These are phyloP conservation scores for Brachyrhaphis roseni DNA, from an alignment of 2,797 vertebrate species.

Conservation along the genomic window DNA sequence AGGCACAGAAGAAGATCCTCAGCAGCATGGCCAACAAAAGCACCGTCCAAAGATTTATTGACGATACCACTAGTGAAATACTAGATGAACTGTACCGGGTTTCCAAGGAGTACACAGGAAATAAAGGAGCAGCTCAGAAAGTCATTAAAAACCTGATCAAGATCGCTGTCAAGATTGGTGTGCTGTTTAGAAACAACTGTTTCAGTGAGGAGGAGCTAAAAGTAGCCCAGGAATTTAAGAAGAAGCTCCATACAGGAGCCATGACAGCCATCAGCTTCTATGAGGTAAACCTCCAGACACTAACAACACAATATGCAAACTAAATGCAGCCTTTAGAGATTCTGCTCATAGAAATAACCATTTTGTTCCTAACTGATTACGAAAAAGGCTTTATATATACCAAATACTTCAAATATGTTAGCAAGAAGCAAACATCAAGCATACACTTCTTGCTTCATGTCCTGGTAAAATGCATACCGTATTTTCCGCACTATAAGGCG, in stretches of 20 bases:
- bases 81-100: constrained; percentile 91
- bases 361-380: not conserved
- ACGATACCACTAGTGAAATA: constrained; percentile 90
- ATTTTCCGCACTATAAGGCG: too few species aligned
- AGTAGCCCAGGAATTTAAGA: constrained; percentile 86
- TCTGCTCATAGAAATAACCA: not conserved
- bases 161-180: constrained; percentile 88
- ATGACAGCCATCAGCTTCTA: constrained; percentile 93
- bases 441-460: not conserved
- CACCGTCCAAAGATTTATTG: constrained; percentile 89
- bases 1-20: constrained; percentile 91
- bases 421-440: not conserved
- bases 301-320: accelerated
- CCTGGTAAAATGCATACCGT: not conserved
- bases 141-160: constrained; percentile 93
- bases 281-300: constrained; percentile 68
- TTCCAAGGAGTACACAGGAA: constrained; percentile 86
- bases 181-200: constrained; percentile 87
- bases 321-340: accelerated
- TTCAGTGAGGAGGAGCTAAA: constrained; percentile 83
- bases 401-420: not conserved
- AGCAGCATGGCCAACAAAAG: constrained; percentile 89
- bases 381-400: not conserved
- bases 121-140: constrained; percentile 85
- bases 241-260: constrained; percentile 86